These are phyloP conservation scores for Clarias gariepinus DNA, from an alignment of 2,113 vertebrate genomes.

Conservation along the genomic window DNA sequence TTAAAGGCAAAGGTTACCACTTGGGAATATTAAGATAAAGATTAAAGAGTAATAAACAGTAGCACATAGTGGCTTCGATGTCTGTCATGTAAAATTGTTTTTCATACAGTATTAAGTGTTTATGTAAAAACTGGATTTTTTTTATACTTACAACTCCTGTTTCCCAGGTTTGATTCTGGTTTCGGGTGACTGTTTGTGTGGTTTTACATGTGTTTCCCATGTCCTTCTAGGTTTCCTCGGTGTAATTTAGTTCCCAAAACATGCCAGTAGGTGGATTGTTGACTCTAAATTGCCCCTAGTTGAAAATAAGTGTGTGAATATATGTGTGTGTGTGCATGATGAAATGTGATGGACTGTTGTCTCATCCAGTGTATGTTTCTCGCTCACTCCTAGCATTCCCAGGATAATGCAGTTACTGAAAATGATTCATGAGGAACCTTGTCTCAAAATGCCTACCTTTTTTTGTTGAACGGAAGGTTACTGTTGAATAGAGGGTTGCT, in stretches of 20 bases:
- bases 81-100: neutral
- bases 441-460: neutral
- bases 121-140: neutral
- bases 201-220: neutral
- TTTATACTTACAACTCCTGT: neutral
- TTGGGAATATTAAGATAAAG: neutral
- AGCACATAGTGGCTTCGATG: neutral
- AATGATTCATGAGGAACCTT: slow-evolving; percentile 11
- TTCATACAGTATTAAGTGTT: too few species aligned
- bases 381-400: neutral
- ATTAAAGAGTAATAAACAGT: neutral
- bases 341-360: neutral
- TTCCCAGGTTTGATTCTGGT: neutral
- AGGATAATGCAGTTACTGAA: neutral
- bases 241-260: neutral
- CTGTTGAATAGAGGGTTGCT: neutral
- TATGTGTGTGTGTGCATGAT: neutral
- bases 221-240: neutral
- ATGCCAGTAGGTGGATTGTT: neutral
- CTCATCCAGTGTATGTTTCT: neutral
- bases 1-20: neutral
- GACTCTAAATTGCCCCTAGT: neutral
- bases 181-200: neutral
- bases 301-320: neutral
- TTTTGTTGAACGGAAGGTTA: slow-evolving; percentile 5